These are phyloP conservation scores for Mionectes macconnelli DNA, from an alignment of 2,113 vertebrate genomes.

Conservation along the genomic window DNA sequence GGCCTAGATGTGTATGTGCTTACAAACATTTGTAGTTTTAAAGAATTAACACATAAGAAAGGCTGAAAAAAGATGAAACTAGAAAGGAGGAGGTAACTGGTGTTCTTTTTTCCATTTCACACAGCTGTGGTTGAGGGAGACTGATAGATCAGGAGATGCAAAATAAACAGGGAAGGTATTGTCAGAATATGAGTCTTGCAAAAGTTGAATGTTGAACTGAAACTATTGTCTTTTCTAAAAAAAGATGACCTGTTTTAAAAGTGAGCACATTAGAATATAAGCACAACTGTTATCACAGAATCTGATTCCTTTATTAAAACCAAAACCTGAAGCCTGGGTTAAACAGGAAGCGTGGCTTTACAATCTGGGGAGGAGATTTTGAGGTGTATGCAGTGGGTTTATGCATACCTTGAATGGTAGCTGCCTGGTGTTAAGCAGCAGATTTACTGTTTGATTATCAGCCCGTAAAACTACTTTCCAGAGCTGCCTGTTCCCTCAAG, in stretches of 20 bases:
- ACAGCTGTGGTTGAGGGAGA: neutral
- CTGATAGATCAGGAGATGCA: neutral
- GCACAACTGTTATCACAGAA: neutral
- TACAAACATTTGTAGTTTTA: neutral
- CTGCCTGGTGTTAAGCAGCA: neutral
- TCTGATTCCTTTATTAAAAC: neutral
- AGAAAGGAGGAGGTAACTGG: neutral
- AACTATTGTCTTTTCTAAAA: neutral
- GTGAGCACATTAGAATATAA: neutral
- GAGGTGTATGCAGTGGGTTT: neutral
- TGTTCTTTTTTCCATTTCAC: neutral
- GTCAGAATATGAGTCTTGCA: neutral
- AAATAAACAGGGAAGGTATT: neutral
- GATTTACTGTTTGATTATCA: conserved; percentile 1
- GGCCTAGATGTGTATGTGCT: neutral
- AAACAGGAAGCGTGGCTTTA: neutral
- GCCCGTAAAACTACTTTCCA: neutral
- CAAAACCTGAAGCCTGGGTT: neutral
- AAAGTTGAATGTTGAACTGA: neutral
- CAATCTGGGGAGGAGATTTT: neutral
- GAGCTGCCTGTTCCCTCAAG: neutral
- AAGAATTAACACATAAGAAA: neutral
- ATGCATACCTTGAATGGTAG: neutral
- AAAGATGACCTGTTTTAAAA: neutral
- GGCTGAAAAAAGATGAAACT: neutral